Evolutionary conservation across 2,888 invertebrate genomes (phyloP).

Genomic region (Masnerella sp.): DNA sequence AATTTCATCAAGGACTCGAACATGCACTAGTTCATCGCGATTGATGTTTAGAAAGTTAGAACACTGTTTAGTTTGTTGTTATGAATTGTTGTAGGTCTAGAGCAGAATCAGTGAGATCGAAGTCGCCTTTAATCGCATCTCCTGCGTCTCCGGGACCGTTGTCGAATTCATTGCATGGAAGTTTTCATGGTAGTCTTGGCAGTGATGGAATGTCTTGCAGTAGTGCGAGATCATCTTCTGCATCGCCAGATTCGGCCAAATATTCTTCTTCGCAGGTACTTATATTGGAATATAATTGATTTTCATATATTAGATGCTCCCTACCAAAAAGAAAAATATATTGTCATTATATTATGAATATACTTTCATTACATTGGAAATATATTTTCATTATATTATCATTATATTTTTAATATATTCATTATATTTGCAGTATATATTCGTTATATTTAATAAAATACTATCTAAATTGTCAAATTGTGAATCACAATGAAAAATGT

Average conservation of each 20-base stretch:
- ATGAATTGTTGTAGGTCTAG: conserved; percentile 70
- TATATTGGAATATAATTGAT: too few species aligned
- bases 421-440: too few species aligned
- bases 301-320: background rate
- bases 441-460: too few species aligned
- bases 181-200: conserved; percentile 76
- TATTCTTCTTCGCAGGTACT: conserved; percentile 74
- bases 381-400: too few species aligned
- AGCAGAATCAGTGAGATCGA: conserved; percentile 76
- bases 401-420: too few species aligned
- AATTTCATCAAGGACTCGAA: too few species aligned
- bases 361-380: too few species aligned
- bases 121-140: conserved; percentile 74
- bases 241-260: conserved; percentile 75
- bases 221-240: conserved; percentile 76
- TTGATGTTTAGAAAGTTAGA: conserved; percentile 8
- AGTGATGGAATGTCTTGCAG: conserved; percentile 77
- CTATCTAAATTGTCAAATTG: too few species aligned
- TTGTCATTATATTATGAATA: too few species aligned
- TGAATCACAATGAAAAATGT: too few species aligned
- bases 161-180: conserved; percentile 75
- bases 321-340: too few species aligned
- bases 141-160: conserved; percentile 74
- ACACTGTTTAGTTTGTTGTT: conserved; percentile 10
- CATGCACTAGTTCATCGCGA: conserved; percentile 13